Evolutionary conservation across 2,113 vertebrate genomes (phyloP), one percentile per base, ranked within the genome.

Genomic region (Brachionichthys hirsutus): DNA sequence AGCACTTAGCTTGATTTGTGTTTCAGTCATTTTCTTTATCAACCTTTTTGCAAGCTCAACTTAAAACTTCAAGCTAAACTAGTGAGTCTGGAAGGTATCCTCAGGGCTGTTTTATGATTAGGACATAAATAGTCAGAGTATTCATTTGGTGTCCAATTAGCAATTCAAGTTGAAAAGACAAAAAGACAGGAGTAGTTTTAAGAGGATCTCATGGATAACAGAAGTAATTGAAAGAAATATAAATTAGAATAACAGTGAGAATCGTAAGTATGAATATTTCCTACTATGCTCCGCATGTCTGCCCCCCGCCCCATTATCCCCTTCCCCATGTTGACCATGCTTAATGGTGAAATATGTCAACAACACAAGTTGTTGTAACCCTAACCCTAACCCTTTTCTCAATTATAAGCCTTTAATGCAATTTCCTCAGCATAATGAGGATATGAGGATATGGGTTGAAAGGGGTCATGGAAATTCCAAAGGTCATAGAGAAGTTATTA

Each of bases 1-100:
- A 71, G 82, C 85, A 87, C 86, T 89, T 85, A 80, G 79, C 71
- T 76, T 85, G 80, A 89, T 85, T 89, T 84, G 80, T 73, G 83
- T 70, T 63, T 54, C 62, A 56, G 10, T 50, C 48, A 11, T 64
- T 75, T 73, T 63, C 42, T 40, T 35, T 58, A 77, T 54, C 60
- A 67, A 75, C 78, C 82, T 78, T 58, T 78, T 48, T 15, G 34
- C 15, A 30, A 36, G 72, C 67, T 68, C 50, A 19, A 49, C 3
- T 1, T 36, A 52, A 74, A 82, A 83, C 43, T 73, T 78, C 80
- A 81, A 77, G 77, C 73, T 69, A 54, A 75, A 67, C 69, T 77
- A 62, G 38, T 56, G 66, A 38, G 38, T 58, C 54, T 51, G n/a
- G 45, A 54, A 77, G 48, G 68, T 62, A 78, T 52, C 48, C 51